Base-by-base conservation (phyloP, 2,113 vertebrate species). In the Notothenia coriiceps region DNA sequence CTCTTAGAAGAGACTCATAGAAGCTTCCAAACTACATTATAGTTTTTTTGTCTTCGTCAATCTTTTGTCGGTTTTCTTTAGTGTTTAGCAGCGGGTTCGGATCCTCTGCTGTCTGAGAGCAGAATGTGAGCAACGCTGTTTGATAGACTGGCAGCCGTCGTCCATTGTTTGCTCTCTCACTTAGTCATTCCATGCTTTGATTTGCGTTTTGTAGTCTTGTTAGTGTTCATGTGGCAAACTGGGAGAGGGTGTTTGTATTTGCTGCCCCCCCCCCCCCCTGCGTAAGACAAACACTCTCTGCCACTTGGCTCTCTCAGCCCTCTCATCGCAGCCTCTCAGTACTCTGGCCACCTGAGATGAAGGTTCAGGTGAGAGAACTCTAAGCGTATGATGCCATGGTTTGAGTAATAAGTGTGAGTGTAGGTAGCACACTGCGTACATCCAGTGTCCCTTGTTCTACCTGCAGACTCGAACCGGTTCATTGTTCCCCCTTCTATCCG, bases 131-230 rank as follows among this genome's bases (percentile, higher is more conserved):
- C 25, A 25, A 71, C 66, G 12, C 68, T 59, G 76, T 77, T 80
- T 75, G 81, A 54, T 77, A 77, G 74, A 84, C 62, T 50, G 69
- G 80, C 80, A 77, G 57, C 82, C 54, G 83, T 71, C 40, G 49
- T 79, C 43, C 52, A 9, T 51, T 20, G 67, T 86, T 70, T 78
- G 66, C 77, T 69, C 55, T 64, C 74, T 80, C 70, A 76, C 52
- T 77, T 68, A 70, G 44, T 89, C 92, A 92, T 94, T 94, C 92
- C 92, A 86, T 85, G 66, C 50, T 91, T 83, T 75, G 20, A 55
- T 90, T 87, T 86, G 74, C 83, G 82, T 91, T 59, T 7, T 67
- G n/a, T 89, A 46, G 63, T 84, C 35, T 79, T 63, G 60, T 74
- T 70, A 12, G 83, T 46, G 54, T 86, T 47, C 55, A 17, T 77